Base-by-base conservation (phyloP, 2,797 vertebrate species). In the Muscicapa comitata region DNA sequence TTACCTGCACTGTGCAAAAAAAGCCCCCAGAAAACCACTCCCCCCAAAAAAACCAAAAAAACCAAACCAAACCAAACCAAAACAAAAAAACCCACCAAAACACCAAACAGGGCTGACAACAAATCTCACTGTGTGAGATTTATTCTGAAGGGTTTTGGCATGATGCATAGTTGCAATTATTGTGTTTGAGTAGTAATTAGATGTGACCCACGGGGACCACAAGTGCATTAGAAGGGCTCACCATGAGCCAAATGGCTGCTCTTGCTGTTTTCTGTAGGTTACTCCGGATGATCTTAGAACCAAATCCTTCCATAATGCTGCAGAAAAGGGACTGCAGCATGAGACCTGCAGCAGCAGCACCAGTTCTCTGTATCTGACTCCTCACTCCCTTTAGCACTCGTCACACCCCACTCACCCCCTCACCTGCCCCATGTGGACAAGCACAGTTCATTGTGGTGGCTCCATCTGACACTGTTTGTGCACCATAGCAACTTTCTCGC, bases 151-250 rank as follows among this genome's bases (percentile, higher is more conserved):
- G 86, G 92, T 94, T 97, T 97, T 96, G 95, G 96, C 96, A 96
- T 95, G 94, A 96, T 95, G 95, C 88, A 95, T 79, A 40, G 23
- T 95, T 97, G 88, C 96, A 97, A 95, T 95, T 94, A 76, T 79
- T 96, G 95, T 97, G 93, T 97, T 96, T 95, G 96, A 97, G 86
- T 94, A 96, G 97, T 97, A 97, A 98, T 97, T 97, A 97, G 96
- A 95, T 47, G 23, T 72, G 68, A 96, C 96, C 97, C 97, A 94
- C 62, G 65, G 96, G 96, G 94, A 94, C 76, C 75, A 77, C 89
- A 95, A 97, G 77, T 95, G 95, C 97, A 98, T 97, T 97, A 97
- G 96, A 97, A 96, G 94, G 97, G 94, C 96, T 96, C 93, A 94
- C 95, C 93, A 94, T 83, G 95, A 97, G 97, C 97, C 97, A 98